Evolutionary conservation across 2,888 invertebrate species (phyloP).

Genomic region (Gortyna flavago): DNA sequence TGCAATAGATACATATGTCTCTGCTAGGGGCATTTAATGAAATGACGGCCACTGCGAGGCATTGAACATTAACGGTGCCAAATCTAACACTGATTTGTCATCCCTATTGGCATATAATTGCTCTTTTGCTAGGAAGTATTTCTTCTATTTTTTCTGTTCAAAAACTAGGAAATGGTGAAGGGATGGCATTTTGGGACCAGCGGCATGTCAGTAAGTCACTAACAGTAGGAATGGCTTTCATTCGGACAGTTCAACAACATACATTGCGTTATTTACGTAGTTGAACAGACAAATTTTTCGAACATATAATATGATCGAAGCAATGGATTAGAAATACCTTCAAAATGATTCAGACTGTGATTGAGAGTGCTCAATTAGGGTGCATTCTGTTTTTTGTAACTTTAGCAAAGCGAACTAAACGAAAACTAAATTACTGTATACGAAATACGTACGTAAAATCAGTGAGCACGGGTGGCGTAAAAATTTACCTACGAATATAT

Average conservation of each 20-base stretch:
- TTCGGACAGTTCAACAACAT: background rate
- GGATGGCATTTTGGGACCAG: background rate
- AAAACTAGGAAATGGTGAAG: background rate
- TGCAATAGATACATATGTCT: background rate
- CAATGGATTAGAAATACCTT: background rate
- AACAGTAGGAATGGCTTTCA: background rate
- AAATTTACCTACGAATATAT: conserved; percentile 24
- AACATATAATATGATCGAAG: too few species aligned
- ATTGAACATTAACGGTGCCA: conserved; percentile 9
- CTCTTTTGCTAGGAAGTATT: background rate
- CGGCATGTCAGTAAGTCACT: background rate
- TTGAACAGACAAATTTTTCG: background rate
- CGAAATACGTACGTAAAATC: conserved; percentile 9
- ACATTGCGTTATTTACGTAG: background rate
- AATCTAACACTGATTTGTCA: conserved; percentile 12
- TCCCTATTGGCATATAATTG: background rate
- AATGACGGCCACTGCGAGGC: conserved; percentile 2
- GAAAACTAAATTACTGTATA: conserved; percentile 7
- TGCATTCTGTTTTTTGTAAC: background rate
- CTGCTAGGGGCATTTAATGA: background rate
- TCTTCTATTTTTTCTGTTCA: background rate
- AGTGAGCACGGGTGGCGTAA: conserved; percentile 23
- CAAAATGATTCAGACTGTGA: background rate
- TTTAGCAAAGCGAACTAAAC: background rate
- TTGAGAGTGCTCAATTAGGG: background rate